Percentiles rank a stretch among this genome's conserved stretches.
Evolutionary conservation across 2,113 vertebrate species (phyloP).

Genomic region (Pterophyllum scalare): DNA sequence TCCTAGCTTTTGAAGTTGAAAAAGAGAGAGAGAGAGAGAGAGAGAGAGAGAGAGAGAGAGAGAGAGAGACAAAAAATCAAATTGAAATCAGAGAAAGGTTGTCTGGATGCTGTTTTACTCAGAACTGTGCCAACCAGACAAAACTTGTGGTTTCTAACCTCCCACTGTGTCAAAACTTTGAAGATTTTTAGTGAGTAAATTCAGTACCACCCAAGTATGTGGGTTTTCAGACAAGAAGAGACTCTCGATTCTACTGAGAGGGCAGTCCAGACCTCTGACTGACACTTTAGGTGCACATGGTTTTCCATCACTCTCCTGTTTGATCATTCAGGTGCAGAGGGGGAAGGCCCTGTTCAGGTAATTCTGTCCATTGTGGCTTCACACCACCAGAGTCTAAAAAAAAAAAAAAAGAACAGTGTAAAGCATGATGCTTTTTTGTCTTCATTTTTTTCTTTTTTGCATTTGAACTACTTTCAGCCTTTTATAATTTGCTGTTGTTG

Average conservation of each 20-base stretch:
- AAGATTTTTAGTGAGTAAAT: constrained; percentile 56
- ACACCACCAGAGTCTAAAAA: neutral
- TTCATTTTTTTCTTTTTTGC: neutral
- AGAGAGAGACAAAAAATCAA: constrained; percentile 21
- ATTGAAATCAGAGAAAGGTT: constrained; percentile 53
- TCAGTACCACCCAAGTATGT: constrained; percentile 65
- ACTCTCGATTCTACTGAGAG: constrained; percentile 59
- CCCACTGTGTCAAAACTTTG: constrained; percentile 43
- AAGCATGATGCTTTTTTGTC: neutral
- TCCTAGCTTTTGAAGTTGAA: constrained; percentile 24
- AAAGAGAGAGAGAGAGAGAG: neutral
- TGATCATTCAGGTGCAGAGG: constrained; percentile 39
- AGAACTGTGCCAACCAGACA: constrained; percentile 52
- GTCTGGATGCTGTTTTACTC: constrained; percentile 47
- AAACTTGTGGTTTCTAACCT: constrained; percentile 53
- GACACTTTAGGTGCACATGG: constrained; percentile 33
- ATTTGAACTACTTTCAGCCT: neutral
- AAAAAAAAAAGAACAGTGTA: constrained; percentile 14
- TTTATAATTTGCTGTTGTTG: rapidly evolving
- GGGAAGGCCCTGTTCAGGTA: constrained; percentile 54
- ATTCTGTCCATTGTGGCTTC: constrained; percentile 36
- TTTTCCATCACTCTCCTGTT: constrained; percentile 52
- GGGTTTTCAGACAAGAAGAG: constrained; percentile 61
- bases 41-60: neutral
- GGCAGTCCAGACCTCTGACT: constrained; percentile 57